Conservation (phyloP, 2,797 vertebrate genomes). For the Erethizon dorsatum region DNA sequence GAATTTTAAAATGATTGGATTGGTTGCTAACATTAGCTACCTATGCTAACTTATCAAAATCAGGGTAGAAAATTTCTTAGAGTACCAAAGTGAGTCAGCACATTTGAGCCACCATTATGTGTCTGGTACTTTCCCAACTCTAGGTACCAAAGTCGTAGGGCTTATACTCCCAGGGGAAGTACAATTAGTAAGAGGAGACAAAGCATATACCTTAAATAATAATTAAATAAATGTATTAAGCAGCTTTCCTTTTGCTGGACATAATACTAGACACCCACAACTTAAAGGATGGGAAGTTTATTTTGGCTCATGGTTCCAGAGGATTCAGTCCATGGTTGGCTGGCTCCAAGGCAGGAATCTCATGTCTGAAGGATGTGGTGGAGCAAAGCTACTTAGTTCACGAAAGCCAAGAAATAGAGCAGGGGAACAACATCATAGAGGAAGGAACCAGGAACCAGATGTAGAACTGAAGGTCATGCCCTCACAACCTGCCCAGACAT, state of each 20-base stretch:
- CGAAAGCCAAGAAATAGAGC: background rate
- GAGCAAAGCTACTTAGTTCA: background rate
- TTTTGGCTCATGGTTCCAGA: background rate
- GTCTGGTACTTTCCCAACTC: rapidly evolving
- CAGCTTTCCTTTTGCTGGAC: background rate
- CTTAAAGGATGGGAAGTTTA: background rate
- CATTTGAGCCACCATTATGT: rapidly evolving
- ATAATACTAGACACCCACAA: background rate
- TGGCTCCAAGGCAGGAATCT: background rate
- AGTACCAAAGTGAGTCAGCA: rapidly evolving
- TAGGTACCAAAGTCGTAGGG: rapidly evolving
- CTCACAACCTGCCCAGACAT: background rate
- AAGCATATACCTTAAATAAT: background rate
- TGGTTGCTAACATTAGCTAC: background rate
- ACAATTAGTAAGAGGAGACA: background rate
- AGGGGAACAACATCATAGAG: background rate
- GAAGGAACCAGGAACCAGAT: background rate
- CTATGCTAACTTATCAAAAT: background rate
- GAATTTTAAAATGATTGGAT: background rate
- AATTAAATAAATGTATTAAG: background rate
- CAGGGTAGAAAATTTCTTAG: background rate
- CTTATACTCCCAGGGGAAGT: no score
- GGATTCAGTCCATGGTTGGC: background rate
- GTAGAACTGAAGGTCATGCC: background rate
- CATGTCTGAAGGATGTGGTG: background rate